A percentile compares a stretch with the other conserved stretches of the same genome.
Conservation (phyloP, 1,140 invertebrate genomes). For the Orchesella cincta region DNA sequence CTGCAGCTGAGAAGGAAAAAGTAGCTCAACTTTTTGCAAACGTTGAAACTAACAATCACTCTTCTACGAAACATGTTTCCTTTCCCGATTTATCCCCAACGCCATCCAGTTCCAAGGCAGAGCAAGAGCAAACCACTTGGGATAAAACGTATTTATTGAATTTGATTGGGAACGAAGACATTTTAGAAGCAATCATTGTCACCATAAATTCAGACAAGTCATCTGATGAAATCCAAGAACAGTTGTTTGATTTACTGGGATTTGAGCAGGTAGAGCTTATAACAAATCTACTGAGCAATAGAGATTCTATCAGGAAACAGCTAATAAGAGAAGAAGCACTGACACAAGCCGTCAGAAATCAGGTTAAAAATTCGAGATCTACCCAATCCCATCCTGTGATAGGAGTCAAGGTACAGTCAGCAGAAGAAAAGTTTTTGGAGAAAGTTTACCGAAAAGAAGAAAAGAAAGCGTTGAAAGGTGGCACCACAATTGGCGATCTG, state of each 20-base stretch:
- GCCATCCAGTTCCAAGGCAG: slow-evolving; percentile 1
- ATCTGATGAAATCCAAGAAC: slow-evolving; percentile 75
- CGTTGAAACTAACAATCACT: background rate
- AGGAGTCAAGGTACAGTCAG: slow-evolving; percentile 68
- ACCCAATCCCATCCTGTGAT: slow-evolving; percentile 46
- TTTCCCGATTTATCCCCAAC: background rate
- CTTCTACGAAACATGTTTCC: background rate
- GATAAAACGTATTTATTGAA: slow-evolving; percentile 44
- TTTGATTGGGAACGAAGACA: slow-evolving; percentile 57
- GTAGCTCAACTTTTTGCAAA: slow-evolving; percentile 12
- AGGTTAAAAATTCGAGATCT: slow-evolving; percentile 34
- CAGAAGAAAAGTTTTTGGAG: slow-evolving; percentile 75
- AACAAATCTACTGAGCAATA: slow-evolving; percentile 72
- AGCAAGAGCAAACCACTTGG: slow-evolving; percentile 33
- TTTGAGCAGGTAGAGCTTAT: slow-evolving; percentile 86
- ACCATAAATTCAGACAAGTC: slow-evolving; percentile 66
- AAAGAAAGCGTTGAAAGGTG: slow-evolving; percentile 69
- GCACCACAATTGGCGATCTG: slow-evolving; percentile 57
- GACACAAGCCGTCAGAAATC: slow-evolving; percentile 37
- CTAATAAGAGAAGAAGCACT: slow-evolving; percentile 38
- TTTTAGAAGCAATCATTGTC: slow-evolving; percentile 64
- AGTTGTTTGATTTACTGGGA: slow-evolving; percentile 81
- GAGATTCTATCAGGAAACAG: slow-evolving; percentile 53
- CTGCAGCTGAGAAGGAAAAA: slow-evolving; percentile 17
- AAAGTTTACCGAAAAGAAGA: slow-evolving; percentile 87